Evolutionary conservation across 2,888 invertebrate species (phyloP).

Genomic region (Ditylenchus weischeri): DNA sequence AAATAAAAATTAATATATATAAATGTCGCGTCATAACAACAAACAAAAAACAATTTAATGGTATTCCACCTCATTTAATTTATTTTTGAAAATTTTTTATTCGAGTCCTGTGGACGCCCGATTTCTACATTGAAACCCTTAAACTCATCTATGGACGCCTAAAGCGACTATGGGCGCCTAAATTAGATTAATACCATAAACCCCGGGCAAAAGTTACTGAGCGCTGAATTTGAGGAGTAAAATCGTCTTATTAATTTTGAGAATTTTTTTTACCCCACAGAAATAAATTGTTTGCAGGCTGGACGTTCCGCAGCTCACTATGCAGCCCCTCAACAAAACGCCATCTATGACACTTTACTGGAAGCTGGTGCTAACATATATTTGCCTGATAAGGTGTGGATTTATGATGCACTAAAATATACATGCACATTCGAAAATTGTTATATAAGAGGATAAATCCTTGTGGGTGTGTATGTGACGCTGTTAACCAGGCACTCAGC

Average conservation of each 20-base stretch:
- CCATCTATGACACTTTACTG: conserved; percentile 56
- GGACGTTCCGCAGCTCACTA: conserved; percentile 54
- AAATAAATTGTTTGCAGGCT: conserved; percentile 35
- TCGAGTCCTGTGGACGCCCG: no score
- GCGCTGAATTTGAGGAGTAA: no score
- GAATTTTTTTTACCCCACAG: background rate
- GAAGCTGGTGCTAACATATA: conserved; percentile 50
- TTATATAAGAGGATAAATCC: background rate
- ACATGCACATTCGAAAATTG: background rate
- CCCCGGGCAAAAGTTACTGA: no score
- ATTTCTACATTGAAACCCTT: no score
- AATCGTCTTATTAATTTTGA: background rate
- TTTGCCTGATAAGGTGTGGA: conserved; percentile 47
- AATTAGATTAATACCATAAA: no score
- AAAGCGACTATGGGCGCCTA: no score
- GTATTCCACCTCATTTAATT: no score
- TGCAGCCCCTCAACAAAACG: conserved; percentile 55
- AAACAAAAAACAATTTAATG: no score
- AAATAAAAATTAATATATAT: no score
- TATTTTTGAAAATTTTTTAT: no score
- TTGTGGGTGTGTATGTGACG: background rate
- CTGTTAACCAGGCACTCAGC: background rate
- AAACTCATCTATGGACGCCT: no score
- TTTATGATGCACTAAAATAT: conserved; percentile 10
- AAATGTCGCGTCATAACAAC: no score